phyloP scores from a whole-genome alignment of 2,113 vertebrate genomes.

The Gymnarchus niloticus region DNA sequence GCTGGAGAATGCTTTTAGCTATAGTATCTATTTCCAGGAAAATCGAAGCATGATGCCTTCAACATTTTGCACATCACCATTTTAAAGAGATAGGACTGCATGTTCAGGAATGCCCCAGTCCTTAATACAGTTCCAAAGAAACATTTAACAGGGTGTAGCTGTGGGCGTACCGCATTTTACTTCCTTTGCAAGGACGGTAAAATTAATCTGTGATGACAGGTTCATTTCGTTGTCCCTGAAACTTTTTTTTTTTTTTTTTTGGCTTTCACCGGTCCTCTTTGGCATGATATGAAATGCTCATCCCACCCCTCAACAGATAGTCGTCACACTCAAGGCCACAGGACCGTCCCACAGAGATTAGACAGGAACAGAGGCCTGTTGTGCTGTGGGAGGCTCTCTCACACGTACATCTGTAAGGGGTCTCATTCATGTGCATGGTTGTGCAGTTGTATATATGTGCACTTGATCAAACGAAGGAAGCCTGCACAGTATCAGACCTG shows the following conservation, averaged over 20 bases:
- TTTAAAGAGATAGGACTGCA: background rate
- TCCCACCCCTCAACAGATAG: slow-evolving; percentile 27
- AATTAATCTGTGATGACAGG: background rate
- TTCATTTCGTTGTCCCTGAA: slow-evolving; percentile 11
- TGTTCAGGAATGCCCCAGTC: background rate
- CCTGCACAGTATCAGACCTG: background rate
- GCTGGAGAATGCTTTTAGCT: background rate
- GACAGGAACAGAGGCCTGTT: background rate
- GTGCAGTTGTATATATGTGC: background rate
- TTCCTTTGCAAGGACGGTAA: background rate
- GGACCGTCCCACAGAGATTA: slow-evolving; percentile 14
- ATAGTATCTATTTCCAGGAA: background rate
- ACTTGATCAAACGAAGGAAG: background rate
- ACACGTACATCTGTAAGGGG: background rate
- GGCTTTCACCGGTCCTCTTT: slow-evolving; percentile 32
- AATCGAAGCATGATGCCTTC: background rate
- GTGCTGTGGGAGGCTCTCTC: background rate
- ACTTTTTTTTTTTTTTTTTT: background rate
- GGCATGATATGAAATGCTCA: slow-evolving; percentile 48
- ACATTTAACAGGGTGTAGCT: background rate
- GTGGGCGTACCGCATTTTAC: background rate
- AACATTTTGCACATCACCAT: background rate
- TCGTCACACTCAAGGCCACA: slow-evolving; percentile 41
- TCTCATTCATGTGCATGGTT: background rate
- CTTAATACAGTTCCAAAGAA: background rate